Evolutionary conservation across 2,888 invertebrate genomes (phyloP).

Genomic region (Zygothrica quintamaculata): DNA sequence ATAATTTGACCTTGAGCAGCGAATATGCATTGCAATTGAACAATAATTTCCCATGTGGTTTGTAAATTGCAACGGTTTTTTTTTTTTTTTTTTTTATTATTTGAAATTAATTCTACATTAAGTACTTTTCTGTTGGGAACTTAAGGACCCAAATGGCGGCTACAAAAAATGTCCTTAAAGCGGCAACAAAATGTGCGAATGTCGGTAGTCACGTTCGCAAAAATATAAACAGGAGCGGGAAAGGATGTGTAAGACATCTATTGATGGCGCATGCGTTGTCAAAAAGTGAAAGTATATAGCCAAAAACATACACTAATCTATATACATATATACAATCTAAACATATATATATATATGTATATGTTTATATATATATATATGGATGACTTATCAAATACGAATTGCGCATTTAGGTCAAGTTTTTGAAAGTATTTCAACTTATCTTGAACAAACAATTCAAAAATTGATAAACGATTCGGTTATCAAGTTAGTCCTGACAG

Average conservation of each 20-base stretch:
- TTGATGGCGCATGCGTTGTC: slow-evolving; percentile 60
- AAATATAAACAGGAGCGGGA: slow-evolving; percentile 2
- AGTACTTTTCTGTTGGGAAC: background rate
- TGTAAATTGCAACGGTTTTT: slow-evolving; percentile 14
- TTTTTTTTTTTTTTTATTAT: too few relatives aligned
- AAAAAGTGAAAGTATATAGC: slow-evolving; percentile 69
- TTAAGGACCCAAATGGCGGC: slow-evolving; percentile 2
- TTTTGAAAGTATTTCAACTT: slow-evolving; percentile 44
- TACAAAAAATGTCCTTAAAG: slow-evolving; percentile 9
- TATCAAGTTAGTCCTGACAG: slow-evolving; percentile 27
- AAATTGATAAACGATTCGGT: slow-evolving; percentile 54
- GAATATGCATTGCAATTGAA: slow-evolving; percentile 37
- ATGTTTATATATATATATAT: slow-evolving; percentile 17
- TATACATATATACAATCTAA: slow-evolving; percentile 5
- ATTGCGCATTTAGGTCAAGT: slow-evolving; percentile 76
- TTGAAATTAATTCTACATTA: slow-evolving; percentile 30
- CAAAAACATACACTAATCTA: slow-evolving; percentile 16
- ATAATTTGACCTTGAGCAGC: slow-evolving; percentile 39
- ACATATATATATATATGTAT: slow-evolving; percentile 5
- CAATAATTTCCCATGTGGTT: slow-evolving; percentile 28
- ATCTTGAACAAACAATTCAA: slow-evolving; percentile 16
- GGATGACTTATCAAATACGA: slow-evolving; percentile 17
- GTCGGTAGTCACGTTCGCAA: slow-evolving; percentile 32
- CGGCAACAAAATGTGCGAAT: slow-evolving; percentile 36
- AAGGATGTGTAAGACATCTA: slow-evolving; percentile 17